These are phyloP conservation scores for Brachypteracias leptosomus DNA, from an alignment of 2,113 vertebrate genomes.

Conservation along the genomic window DNA sequence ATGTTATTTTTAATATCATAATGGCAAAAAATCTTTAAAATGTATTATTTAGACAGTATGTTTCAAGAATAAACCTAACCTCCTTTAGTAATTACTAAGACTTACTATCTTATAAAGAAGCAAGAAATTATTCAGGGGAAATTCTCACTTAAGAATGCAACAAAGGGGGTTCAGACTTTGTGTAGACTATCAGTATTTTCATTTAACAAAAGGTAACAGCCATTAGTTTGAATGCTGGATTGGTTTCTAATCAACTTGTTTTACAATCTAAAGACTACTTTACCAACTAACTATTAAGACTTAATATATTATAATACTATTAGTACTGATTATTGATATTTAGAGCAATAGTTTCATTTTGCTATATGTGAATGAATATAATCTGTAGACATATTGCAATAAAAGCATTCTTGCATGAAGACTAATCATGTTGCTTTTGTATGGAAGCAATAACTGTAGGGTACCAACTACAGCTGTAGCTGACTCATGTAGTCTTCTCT, in stretches of 20 bases:
- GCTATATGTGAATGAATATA: not conserved
- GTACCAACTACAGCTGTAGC: not conserved
- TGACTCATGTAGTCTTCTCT: not conserved
- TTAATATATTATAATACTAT: not conserved
- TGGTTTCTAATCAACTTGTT: not conserved
- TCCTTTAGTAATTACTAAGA: not conserved
- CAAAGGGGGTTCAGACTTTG: not conserved
- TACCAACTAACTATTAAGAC: not conserved
- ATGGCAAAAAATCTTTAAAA: not conserved
- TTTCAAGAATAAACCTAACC: not conserved
- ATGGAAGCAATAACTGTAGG: not conserved
- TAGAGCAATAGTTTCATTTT: not conserved
- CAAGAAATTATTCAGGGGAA: not conserved
- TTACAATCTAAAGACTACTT: not conserved
- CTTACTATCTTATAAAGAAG: not conserved
- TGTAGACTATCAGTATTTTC: not conserved
- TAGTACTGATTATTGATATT: not conserved
- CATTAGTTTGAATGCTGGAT: not conserved
- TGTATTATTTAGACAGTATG: not conserved
- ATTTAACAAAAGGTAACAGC: not conserved
- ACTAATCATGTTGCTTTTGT: not conserved
- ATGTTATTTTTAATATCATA: not conserved
- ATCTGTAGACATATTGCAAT: not conserved
- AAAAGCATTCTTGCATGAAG: not conserved
- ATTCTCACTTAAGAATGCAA: not conserved